Percentiles rank a stretch among this genome's conserved stretches.
phyloP scores from a whole-genome alignment of 2,888 invertebrate species.

The Cinara cedri region DNA sequence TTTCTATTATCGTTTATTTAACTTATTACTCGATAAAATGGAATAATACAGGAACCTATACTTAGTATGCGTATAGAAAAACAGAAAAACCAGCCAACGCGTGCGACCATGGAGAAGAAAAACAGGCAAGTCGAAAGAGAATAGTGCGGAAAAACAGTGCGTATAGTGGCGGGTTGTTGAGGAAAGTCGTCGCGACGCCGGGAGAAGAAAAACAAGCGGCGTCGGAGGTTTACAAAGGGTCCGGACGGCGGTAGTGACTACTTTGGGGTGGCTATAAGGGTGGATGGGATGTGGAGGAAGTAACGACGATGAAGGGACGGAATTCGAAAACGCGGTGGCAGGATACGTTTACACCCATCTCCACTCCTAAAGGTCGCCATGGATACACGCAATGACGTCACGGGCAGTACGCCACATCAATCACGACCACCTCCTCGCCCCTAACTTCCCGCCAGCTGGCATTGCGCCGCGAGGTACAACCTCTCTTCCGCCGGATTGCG shows the following conservation, averaged over 20 bases:
- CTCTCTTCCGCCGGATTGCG: background rate
- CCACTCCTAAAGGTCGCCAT: constrained; percentile 21
- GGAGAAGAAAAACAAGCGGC: constrained; percentile 33
- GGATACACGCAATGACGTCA: constrained; percentile 56
- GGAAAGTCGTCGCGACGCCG: constrained; percentile 10
- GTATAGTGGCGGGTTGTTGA: background rate
- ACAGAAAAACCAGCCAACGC: background rate
- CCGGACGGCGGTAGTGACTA: constrained; percentile 13
- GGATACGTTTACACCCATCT: background rate
- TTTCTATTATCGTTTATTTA: too few relatives aligned
- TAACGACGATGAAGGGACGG: background rate
- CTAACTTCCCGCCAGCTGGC: background rate
- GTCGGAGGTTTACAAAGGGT: constrained; percentile 1
- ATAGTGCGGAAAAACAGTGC: constrained; percentile 19
- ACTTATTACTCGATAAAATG: too few relatives aligned
- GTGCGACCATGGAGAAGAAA: background rate
- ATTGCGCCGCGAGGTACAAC: background rate
- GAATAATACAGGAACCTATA: too few relatives aligned
- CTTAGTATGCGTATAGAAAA: background rate
- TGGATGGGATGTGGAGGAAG: background rate
- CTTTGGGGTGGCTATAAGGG: background rate
- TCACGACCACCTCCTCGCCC: constrained; percentile 33
- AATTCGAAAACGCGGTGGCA: background rate
- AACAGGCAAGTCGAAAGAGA: background rate
- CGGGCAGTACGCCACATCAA: constrained; percentile 53